Base-by-base conservation (phyloP, 2,797 vertebrate genomes). In the Nothura maculosa region DNA sequence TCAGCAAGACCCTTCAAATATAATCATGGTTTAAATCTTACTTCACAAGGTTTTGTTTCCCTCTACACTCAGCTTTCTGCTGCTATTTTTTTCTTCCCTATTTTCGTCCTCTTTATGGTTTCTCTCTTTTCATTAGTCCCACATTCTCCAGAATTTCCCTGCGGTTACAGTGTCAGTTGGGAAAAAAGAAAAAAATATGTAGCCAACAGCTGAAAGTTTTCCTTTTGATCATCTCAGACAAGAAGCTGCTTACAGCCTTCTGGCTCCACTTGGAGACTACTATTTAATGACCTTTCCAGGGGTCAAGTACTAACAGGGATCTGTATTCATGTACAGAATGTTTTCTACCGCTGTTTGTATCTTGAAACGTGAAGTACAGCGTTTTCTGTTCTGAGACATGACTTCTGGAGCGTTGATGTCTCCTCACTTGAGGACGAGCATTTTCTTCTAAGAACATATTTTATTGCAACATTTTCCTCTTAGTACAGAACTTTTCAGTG, bases 271-370 rank as follows among this genome's bases (percentile, higher is more conserved):
- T 76, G 61, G 54, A 69, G 64, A 30, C 68, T 79, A 47, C 73
- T 58, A 83, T 78, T 90, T 61, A 60, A 72, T 69, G 62, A 81
- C 79, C 57, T 95, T 91, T 94, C 57, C 42, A 67, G 81, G 81
- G 92, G 81, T 82, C 92, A 93, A 62, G 47, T 63, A 42, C 70
- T 97, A 76, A 32, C 55, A 87, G 55, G 42, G 66, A 30, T 52
- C 45, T 45, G 13, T 92, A 63, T 83, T 93, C 34, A 38, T 10
- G 18, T 62, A 40, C 38, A 62, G 32, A 81, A n/a, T 36, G 40
- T 80, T 81, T 93, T 81, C 75, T 75, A 32, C 15, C 24, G 20
- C 50, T 75, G 42, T 72, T 73, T 60, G 21, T 66, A 43, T 76
- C 47, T 66, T 64, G 62, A 90, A 81, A 81, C 25, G 10, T 38